Evolutionary conservation across 2,113 vertebrate species (phyloP).

Genomic region (Noctilio leporinus): DNA sequence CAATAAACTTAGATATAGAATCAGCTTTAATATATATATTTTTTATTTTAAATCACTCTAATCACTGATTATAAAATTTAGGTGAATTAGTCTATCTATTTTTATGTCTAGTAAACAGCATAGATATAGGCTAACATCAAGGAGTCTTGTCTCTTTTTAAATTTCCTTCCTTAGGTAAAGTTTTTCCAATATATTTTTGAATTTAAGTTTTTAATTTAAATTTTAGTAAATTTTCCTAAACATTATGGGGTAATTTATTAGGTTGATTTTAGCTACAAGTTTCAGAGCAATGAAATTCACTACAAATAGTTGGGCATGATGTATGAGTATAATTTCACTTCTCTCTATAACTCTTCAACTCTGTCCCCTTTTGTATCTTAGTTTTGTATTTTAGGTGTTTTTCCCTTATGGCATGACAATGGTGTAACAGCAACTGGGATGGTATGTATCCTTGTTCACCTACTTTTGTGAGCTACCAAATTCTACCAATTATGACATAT

Average conservation of each 20-base stretch:
- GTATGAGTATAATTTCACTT: neutral
- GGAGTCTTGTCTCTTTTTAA: neutral
- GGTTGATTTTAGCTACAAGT: neutral
- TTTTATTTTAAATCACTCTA: neutral
- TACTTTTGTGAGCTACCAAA: neutral
- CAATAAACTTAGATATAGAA: neutral
- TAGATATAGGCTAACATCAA: neutral
- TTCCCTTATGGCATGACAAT: neutral
- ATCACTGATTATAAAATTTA: neutral
- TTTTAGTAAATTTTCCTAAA: neutral
- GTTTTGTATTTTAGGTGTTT: neutral
- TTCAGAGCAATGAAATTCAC: neutral
- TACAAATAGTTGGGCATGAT: fast-evolving
- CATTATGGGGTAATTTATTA: neutral
- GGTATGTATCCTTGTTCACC: neutral
- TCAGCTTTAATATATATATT: neutral
- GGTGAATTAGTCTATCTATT: neutral
- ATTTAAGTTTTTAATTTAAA: neutral
- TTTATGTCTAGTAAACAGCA: neutral
- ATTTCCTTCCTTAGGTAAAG: neutral
- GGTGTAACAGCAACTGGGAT: neutral
- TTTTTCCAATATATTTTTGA: neutral
- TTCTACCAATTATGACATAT: neutral
- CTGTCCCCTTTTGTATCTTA: neutral
- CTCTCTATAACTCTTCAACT: neutral